These are phyloP conservation scores for Drosophila lacicola DNA, from an alignment of 2,888 invertebrate species.

Conservation along the genomic window DNA sequence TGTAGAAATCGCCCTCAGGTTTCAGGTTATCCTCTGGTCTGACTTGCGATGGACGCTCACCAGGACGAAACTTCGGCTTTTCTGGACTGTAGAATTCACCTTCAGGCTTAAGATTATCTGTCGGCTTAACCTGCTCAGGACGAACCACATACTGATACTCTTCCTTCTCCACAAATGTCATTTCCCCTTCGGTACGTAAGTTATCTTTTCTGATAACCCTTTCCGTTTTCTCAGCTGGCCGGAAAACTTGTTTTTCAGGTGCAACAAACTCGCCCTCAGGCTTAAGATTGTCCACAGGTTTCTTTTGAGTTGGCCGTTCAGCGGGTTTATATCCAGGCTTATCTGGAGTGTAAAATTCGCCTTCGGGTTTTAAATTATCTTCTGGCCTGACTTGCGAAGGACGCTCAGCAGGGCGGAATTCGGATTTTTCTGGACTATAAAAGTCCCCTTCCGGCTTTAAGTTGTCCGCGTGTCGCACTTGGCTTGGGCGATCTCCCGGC, in stretches of 20 bases:
- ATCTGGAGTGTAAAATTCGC: constrained; percentile 85
- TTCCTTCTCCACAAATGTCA: constrained; percentile 75
- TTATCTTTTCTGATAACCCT: constrained; percentile 86
- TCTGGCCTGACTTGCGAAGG: constrained; percentile 85
- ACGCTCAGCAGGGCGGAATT: constrained; percentile 85
- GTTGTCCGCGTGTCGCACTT: constrained; percentile 85
- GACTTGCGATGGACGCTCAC: constrained; percentile 27
- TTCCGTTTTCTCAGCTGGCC: constrained; percentile 85
- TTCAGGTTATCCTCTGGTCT: background rate
- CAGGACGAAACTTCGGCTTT: constrained; percentile 32
- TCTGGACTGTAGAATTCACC: constrained; percentile 84
- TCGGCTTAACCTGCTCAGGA: constrained; percentile 85
- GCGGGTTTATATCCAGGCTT: constrained; percentile 84
- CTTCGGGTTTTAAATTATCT: constrained; percentile 78
- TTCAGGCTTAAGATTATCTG: constrained; percentile 85
- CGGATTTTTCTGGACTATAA: constrained; percentile 85
- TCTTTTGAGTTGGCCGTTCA: constrained; percentile 84
- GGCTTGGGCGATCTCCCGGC: constrained; percentile 84
- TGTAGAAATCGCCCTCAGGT: too few species aligned
- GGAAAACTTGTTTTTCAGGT: constrained; percentile 1
- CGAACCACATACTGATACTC: constrained; percentile 85
- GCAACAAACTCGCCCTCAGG: constrained; percentile 85
- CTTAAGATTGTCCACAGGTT: constrained; percentile 86
- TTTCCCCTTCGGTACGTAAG: constrained; percentile 85
- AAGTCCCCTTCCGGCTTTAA: constrained; percentile 83